These are phyloP conservation scores for Alouatta caraya DNA, from an alignment of 2,797 vertebrate genomes.

Conservation along the genomic window DNA sequence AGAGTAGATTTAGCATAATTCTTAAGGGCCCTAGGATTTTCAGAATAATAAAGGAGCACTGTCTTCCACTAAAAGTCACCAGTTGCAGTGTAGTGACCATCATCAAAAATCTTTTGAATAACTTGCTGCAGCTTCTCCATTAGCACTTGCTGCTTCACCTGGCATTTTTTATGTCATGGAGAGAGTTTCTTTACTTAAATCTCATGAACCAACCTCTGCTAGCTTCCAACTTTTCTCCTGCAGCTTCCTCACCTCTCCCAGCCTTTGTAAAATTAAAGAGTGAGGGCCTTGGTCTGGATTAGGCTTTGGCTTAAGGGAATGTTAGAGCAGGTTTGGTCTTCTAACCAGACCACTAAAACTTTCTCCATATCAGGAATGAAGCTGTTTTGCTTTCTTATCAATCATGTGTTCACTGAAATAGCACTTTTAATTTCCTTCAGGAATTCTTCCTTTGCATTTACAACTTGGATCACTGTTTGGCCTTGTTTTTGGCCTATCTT, in stretches of 20 bases:
- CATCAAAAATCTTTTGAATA: background rate
- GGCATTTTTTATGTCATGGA: background rate
- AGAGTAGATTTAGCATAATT: background rate
- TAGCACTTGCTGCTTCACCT: background rate
- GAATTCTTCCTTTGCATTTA: background rate
- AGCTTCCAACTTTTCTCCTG: background rate
- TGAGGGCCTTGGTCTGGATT: background rate
- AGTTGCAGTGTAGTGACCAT: background rate
- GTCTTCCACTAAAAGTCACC: background rate
- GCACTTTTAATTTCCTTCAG: background rate
- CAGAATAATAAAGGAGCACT: background rate
- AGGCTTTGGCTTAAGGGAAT: background rate
- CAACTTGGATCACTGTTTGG: background rate
- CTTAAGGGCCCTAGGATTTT: background rate
- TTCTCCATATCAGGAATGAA: background rate
- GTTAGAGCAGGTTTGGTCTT: background rate
- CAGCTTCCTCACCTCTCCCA: background rate
- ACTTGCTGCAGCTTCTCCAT: background rate
- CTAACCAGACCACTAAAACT: background rate
- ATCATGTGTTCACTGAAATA: background rate
- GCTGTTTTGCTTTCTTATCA: background rate
- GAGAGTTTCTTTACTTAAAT: background rate
- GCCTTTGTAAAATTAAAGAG: background rate
- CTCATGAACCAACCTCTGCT: background rate
- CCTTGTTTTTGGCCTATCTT: background rate